phyloP scores from a whole-genome alignment of 2,888 invertebrate genomes.

The Cerceris rybyensis region DNA sequence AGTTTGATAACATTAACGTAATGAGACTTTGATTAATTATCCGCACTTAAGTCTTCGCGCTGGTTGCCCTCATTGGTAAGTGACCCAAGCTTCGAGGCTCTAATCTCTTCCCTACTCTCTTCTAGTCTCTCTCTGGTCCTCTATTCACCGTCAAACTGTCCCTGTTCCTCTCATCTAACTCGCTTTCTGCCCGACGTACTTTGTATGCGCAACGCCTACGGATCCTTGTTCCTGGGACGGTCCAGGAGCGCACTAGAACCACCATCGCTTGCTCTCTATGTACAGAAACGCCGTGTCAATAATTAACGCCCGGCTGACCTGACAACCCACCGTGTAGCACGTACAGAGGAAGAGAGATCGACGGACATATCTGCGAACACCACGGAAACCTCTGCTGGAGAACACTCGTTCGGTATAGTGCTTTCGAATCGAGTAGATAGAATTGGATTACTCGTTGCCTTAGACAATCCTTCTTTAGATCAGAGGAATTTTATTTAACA shows the following conservation, averaged over 20 bases:
- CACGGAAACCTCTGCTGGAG: not conserved
- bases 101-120: conserved; percentile 30
- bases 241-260: conserved; percentile 20
- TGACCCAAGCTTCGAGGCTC: conserved; percentile 57
- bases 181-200: conserved; percentile 52
- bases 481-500: not conserved
- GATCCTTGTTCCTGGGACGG: conserved; percentile 45
- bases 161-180: conserved; percentile 25
- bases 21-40: conserved; percentile 75
- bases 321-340: conserved; percentile 46
- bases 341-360: conserved; percentile 25
- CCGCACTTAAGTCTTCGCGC: conserved; percentile 56
- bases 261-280: conserved; percentile 39
- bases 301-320: conserved; percentile 67
- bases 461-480: not conserved
- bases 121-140: conserved; percentile 15
- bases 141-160: conserved; percentile 12
- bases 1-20: conserved; percentile 59
- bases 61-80: conserved; percentile 63
- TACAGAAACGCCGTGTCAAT: conserved; percentile 60
- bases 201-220: conserved; percentile 54
- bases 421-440: not conserved
- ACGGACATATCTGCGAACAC: conserved; percentile 33
- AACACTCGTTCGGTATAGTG: not conserved
- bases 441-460: not conserved